Conservation (phyloP, 53 echinoderm and acorn worm genomes). For the Patiria pectinifera region DNA sequence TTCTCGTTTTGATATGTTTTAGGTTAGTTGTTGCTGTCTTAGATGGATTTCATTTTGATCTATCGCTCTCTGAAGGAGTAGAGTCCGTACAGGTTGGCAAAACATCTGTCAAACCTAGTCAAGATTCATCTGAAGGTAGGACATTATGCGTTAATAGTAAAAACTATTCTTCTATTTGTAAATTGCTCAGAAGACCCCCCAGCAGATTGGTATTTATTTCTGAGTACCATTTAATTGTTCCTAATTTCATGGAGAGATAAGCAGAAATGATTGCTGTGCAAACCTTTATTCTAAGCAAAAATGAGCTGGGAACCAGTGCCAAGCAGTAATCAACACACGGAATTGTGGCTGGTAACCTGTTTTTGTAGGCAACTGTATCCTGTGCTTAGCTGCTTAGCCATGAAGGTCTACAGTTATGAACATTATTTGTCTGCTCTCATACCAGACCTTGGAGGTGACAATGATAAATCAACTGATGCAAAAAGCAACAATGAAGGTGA, state of each 20-base stretch:
- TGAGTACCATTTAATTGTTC: too few relatives aligned
- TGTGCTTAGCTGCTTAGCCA: too few relatives aligned
- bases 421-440: not conserved
- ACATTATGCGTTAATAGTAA: not conserved
- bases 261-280: too few relatives aligned
- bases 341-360: too few relatives aligned
- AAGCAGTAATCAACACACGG: too few relatives aligned
- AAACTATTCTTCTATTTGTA: too few relatives aligned
- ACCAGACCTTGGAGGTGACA: not conserved
- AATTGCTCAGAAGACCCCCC: too few relatives aligned
- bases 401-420: not conserved
- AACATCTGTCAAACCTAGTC: not conserved
- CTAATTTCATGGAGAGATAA: too few relatives aligned
- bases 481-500: slow-evolving; percentile 31
- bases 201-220: too few relatives aligned
- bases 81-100: slow-evolving; percentile 28
- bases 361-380: too few relatives aligned
- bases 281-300: too few relatives aligned
- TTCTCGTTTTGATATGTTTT: not conserved
- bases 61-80: slow-evolving; percentile 75
- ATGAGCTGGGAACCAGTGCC: too few relatives aligned
- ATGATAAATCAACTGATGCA: not conserved
- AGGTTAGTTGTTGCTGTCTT: slow-evolving; percentile 90
- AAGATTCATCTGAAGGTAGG: slow-evolving; percentile 12
- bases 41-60: slow-evolving; percentile 94